Evolutionary conservation across 2,888 invertebrate species (phyloP), one percentile per base, ranked within the genome.

Genomic region (Eilema depressum): DNA sequence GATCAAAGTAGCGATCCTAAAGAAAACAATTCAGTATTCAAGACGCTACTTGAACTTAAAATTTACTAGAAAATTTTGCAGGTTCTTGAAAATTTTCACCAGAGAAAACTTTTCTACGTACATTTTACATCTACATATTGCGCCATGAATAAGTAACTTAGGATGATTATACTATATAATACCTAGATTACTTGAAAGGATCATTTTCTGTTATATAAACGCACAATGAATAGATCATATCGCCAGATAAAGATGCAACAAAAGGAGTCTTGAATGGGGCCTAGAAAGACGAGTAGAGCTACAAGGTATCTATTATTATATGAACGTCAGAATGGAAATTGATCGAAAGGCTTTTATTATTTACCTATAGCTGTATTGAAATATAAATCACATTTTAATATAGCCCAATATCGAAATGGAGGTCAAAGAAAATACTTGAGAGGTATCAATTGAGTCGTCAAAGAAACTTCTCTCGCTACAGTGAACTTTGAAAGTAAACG

Each of bases 391-490:
- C 23, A 4, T 37, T 37, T 63, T 10, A 41, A 63, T 11, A 63
- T 17, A 41, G 23, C 11, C 59, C 2, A 26, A 59, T 17, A 11
- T 63, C 37, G 3, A 20, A 41, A 41, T 25, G 41, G 26, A 63
- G 63, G 33, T 60, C 37, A 64, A 69, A 30, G 30, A 30, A 66
- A 68, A 53, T 1, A n/a, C n/a, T 53, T 33, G 23, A 56, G 56
- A 66, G 25, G 25, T 20, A 53, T 66, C 57, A 41, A 65, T 65
- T 30, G 64, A 23, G 14, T 47, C 28, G n/a, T 63, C 25, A 26
- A 66, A 66, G 68, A 67, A 57, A 69, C 66, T 67, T 66, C 60
- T 68, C 64, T 66, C 75, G 73, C 68, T 63, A 69, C 33, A 71
- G 23, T 23, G 65, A 37, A 53, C 67, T 71, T 67, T 59, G 26